These are phyloP conservation scores for Leptodirus hochenwartii DNA, from an alignment of 2,888 invertebrate genomes.

Conservation along the genomic window DNA sequence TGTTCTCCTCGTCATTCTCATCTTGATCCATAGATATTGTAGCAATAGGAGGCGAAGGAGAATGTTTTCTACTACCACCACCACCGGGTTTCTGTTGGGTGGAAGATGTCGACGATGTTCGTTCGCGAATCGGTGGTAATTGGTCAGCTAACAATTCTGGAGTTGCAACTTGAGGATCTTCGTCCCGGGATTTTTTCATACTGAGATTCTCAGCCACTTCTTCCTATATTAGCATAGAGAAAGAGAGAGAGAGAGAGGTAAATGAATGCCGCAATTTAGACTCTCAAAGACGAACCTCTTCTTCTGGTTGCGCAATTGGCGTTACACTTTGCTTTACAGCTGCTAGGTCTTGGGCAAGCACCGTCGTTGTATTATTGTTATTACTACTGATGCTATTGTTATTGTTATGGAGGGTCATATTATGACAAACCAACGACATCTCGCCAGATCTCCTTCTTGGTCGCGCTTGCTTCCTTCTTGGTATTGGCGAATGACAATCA, in stretches of 20 bases:
- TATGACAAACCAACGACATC: slow-evolving; percentile 35
- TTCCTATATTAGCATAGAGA: slow-evolving; percentile 13
- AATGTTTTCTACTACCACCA: slow-evolving; percentile 8
- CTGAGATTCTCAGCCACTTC: slow-evolving; percentile 39
- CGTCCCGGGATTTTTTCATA: slow-evolving; percentile 28
- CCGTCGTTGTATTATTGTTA: slow-evolving; percentile 12
- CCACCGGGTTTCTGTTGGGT: slow-evolving; percentile 4
- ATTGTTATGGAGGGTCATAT: slow-evolving; percentile 29
- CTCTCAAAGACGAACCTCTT: no score
- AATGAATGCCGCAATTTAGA: not conserved
- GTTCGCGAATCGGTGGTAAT: not conserved
- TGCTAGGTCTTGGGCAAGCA: no score
- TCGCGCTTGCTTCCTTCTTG: slow-evolving; percentile 69
- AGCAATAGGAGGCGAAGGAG: slow-evolving; percentile 11
- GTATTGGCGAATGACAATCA: slow-evolving; percentile 60
- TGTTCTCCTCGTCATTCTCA: slow-evolving; percentile 13
- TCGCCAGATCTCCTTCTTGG: slow-evolving; percentile 74
- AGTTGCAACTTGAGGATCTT: slow-evolving; percentile 10
- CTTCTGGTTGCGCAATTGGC: no score
- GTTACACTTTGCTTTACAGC: no score
- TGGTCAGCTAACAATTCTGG: no score
- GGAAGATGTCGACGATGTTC: not conserved
- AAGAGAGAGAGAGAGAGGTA: slow-evolving; percentile 16
- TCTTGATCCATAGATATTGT: slow-evolving; percentile 7
- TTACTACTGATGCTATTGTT: slow-evolving; percentile 17